These are phyloP conservation scores for Cephus cinctus DNA, from an alignment of 1,140 invertebrate genomes.

Conservation along the genomic window DNA sequence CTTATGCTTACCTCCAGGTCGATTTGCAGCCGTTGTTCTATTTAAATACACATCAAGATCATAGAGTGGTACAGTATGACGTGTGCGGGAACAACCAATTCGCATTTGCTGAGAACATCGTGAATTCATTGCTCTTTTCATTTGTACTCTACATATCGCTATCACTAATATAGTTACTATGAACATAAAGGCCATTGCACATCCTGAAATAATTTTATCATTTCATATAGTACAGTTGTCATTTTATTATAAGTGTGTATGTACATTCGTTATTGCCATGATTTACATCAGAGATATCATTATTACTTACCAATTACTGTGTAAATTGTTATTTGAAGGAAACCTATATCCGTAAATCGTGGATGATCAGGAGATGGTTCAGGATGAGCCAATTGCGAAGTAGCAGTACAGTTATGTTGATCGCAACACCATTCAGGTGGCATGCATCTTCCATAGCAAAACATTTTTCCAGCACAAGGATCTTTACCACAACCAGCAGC, in stretches of 20 bases:
- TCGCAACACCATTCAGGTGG: conserved; percentile 57
- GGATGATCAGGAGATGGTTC: conserved; percentile 36
- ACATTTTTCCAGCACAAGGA: conserved; percentile 52
- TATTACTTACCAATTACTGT: conserved; percentile 46
- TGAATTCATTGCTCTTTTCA: conserved; percentile 40
- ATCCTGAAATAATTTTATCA: conserved; percentile 32
- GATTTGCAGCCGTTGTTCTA: conserved; percentile 18
- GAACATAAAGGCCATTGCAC: conserved; percentile 54
- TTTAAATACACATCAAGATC: conserved; percentile 35
- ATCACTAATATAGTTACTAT: conserved; percentile 51
- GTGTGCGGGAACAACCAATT: conserved; percentile 7
- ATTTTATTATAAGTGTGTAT: no score
- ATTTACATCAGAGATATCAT: conserved; percentile 5
- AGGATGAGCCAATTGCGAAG: conserved; percentile 52
- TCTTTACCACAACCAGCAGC: conserved; percentile 51
- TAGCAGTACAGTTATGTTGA: conserved; percentile 27
- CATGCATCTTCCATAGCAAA: conserved; percentile 57
- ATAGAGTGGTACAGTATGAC: conserved; percentile 22
- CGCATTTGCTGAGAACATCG: conserved; percentile 24
- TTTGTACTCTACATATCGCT: conserved; percentile 51
- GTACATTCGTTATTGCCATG: no score
- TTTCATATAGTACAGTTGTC: no score
- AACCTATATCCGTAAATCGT: conserved; percentile 44
- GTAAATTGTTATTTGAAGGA: conserved; percentile 52
- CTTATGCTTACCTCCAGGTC: conserved; percentile 16